Evolutionary conservation across 2,888 invertebrate species (phyloP), one percentile per base, ranked within the genome.

Genomic region (Mythimna pallens): DNA sequence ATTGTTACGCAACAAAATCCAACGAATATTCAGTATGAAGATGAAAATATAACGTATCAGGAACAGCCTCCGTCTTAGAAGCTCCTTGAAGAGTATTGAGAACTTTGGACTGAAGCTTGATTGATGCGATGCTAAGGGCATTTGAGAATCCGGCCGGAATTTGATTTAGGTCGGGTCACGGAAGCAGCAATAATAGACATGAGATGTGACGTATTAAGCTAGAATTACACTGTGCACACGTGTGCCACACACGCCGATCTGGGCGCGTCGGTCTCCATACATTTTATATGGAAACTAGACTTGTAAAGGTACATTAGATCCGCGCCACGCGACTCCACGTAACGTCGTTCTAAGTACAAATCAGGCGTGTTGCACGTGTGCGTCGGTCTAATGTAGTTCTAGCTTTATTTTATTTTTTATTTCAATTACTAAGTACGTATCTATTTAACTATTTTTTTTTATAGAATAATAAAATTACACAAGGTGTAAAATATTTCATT

Each of bases 21-120:
- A 30, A 68, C 73, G 4, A 87, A 90, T 68, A 79, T 86, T 20
- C 91, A 92, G 54, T 94, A 89, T 74, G 94, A 93, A 79, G 92
- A 93, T 75, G 94, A 94, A 80, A 92, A 92, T 81, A 88, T 92
- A 61, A 72, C 90, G 1, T 93, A 91, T 83, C 87, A 90, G 70
- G 92, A 92, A 34, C 87, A 87, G n/a, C 66, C 86, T 25, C 80
- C 88, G 12, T 83, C 85, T 62, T 87, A 87, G 72, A 63, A 36
- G 34, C 10, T 30, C 0, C 8, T 55, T 14, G 50, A 59, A 6
- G 50, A 52, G 25, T 50, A 36, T 52, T 65, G 20, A n/a, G 54
- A 50, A 71, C 43, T 62, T 66, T 77, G 59, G 70, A 59, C 70
- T 34, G 57, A 65, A 81, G 67, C 54, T 68, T 22, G 58, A 30